Percentiles rank a stretch among this genome's conserved stretches.
These are phyloP conservation scores for Leptatherina wallacei DNA, from an alignment of 2,797 vertebrate species.

Conservation along the genomic window DNA sequence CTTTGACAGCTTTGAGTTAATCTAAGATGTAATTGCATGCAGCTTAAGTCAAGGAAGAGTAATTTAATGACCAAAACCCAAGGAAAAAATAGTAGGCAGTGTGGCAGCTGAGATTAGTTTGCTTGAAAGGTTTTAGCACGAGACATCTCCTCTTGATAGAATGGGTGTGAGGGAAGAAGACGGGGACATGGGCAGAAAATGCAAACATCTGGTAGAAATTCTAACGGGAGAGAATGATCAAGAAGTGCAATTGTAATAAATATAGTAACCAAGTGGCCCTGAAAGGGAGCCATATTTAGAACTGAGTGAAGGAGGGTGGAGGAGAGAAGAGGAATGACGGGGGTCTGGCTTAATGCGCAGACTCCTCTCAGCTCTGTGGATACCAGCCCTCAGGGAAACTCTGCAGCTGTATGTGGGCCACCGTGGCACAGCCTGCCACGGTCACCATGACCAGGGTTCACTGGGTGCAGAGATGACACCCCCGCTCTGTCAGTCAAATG, in stretches of 20 bases:
- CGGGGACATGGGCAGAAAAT: slow-evolving; percentile 10
- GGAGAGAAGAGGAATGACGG: slow-evolving; percentile 23
- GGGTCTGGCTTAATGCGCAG: slow-evolving; percentile 31
- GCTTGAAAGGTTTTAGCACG: slow-evolving; percentile 21
- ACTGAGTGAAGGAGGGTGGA: slow-evolving; percentile 1
- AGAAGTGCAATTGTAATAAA: slow-evolving; percentile 17
- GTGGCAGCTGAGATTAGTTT: slow-evolving; percentile 4
- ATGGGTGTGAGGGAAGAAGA: background rate
- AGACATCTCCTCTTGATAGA: background rate
- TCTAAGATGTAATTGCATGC: slow-evolving; percentile 1
- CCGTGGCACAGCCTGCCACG: slow-evolving; percentile 64
- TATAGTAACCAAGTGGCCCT: slow-evolving; percentile 19
- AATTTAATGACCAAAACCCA: slow-evolving; percentile 13
- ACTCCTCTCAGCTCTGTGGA: slow-evolving; percentile 52
- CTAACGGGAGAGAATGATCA: slow-evolving; percentile 27
- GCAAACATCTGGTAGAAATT: slow-evolving; percentile 34
- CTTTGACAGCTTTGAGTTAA: slow-evolving; percentile 17
- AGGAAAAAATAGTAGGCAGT: background rate
- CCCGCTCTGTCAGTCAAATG: background rate
- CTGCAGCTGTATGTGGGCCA: slow-evolving; percentile 58
- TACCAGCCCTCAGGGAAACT: slow-evolving; percentile 36
- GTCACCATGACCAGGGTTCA: slow-evolving; percentile 48
- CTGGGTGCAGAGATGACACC: slow-evolving; percentile 30
- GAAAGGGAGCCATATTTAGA: slow-evolving; percentile 31
- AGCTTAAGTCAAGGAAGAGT: slow-evolving; percentile 12